These are phyloP conservation scores for Semaprochilodus insignis DNA, from an alignment of 2,797 vertebrate species.

Conservation along the genomic window DNA sequence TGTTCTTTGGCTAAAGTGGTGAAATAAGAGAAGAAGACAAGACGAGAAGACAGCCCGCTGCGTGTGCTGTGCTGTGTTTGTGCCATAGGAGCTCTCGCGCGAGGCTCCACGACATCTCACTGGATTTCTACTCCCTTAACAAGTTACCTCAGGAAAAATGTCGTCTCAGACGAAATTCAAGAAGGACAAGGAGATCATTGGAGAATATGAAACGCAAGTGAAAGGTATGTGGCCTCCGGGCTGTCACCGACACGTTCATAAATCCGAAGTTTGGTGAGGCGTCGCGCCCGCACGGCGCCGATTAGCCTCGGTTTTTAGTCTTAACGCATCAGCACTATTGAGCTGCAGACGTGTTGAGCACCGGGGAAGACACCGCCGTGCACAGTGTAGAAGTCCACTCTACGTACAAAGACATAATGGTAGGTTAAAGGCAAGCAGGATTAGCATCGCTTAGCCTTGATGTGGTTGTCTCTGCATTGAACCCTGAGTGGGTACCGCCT, in stretches of 20 bases:
- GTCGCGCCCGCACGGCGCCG: background rate
- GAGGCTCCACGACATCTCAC: conserved; percentile 61
- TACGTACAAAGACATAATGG: background rate
- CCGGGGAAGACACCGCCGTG: background rate
- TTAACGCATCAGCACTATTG: background rate
- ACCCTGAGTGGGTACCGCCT: conserved; percentile 62
- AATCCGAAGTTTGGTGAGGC: conserved; percentile 11
- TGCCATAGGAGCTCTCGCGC: conserved; percentile 54
- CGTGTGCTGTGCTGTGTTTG: conserved; percentile 55
- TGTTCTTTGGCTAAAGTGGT: conserved; percentile 45
- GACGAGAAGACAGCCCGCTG: conserved; percentile 30
- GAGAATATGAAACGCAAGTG: conserved; percentile 96
- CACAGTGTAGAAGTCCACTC: background rate
- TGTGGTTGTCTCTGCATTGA: conserved; percentile 69
- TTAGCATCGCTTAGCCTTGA: background rate
- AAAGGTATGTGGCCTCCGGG: conserved; percentile 84
- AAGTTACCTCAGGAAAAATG: conserved; percentile 76
- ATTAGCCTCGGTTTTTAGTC: background rate
- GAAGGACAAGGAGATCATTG: conserved; percentile 98
- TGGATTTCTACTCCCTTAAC: conserved; percentile 67
- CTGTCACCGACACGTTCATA: conserved; percentile 36
- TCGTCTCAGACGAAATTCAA: conserved; percentile 91
- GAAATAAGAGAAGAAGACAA: conserved; percentile 40
- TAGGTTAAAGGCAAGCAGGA: background rate
- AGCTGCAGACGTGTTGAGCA: background rate